Percentiles rank a stretch among this genome's conserved stretches.
These are phyloP conservation scores for Tachina grossa DNA, from an alignment of 2,888 invertebrate species.

Conservation along the genomic window DNA sequence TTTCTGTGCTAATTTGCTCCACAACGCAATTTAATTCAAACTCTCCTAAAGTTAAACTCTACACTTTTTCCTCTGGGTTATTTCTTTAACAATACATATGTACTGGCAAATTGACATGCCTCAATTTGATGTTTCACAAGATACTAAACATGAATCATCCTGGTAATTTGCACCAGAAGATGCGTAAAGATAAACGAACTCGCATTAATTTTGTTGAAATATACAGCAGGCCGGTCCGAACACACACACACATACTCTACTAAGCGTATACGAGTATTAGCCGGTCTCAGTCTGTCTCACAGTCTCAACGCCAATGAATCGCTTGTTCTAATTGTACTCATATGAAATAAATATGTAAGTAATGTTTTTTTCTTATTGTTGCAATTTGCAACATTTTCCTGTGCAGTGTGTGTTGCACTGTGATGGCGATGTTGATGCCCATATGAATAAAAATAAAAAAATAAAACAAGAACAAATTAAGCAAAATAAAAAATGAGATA, in stretches of 20 bases:
- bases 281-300: not conserved
- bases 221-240: not conserved
- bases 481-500: constrained; percentile 51
- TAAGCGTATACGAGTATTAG: not conserved
- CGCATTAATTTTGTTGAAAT: constrained; percentile 47
- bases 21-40: not conserved
- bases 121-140: constrained; percentile 42
- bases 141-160: constrained; percentile 47
- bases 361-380: constrained; percentile 38
- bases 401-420: constrained; percentile 16
- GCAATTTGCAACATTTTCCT: constrained; percentile 45
- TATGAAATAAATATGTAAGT: constrained; percentile 58
- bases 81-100: not conserved
- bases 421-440: constrained; percentile 24
- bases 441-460: constrained; percentile 7
- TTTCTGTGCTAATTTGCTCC: too few relatives aligned
- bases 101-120: constrained; percentile 43
- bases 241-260: not conserved
- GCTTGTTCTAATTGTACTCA: constrained; percentile 63
- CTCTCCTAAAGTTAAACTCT: not conserved
- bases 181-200: constrained; percentile 57
- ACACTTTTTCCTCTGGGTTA: not conserved
- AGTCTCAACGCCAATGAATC: constrained; percentile 25
- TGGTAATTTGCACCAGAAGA: constrained; percentile 36
- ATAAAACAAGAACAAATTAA: constrained; percentile 48